phyloP scores from a whole-genome alignment of 2,113 vertebrate species.

The Suricata suricatta region DNA sequence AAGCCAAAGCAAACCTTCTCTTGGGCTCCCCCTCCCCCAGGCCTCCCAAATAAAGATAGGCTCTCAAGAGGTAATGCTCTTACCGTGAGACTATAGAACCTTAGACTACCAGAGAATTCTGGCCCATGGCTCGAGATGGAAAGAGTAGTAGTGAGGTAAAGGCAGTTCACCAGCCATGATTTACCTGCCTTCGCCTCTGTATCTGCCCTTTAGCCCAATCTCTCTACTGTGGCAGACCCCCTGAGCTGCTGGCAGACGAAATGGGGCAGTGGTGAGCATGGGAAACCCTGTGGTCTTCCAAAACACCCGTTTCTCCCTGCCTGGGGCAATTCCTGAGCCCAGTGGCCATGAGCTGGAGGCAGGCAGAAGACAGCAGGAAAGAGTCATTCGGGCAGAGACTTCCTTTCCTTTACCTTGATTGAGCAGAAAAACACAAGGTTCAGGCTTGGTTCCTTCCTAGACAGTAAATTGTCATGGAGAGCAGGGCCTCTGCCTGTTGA shows the following conservation, averaged over 20 bases:
- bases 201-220: neutral
- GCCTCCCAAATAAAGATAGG: neutral
- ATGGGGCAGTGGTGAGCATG: neutral
- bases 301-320: neutral
- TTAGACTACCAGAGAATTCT: neutral
- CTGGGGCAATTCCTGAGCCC: neutral
- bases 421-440: neutral
- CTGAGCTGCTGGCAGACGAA: neutral
- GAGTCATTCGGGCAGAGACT: neutral
- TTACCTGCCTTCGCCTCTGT: no score
- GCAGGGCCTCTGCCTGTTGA: neutral
- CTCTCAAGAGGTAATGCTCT: neutral
- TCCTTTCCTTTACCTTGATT: neutral
- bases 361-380: neutral
- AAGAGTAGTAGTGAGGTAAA: neutral
- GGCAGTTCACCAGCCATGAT: accelerated
- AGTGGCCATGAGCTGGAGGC: neutral
- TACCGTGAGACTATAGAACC: neutral
- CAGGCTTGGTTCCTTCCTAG: neutral
- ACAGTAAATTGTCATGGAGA: neutral
- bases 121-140: neutral
- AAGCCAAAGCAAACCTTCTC: neutral
- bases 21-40: neutral
- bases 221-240: no score
- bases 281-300: neutral